A percentile compares a stretch with the other conserved stretches of the same genome.
phyloP scores from a whole-genome alignment of 2,113 vertebrate species.

The Silurus meridionalis region DNA sequence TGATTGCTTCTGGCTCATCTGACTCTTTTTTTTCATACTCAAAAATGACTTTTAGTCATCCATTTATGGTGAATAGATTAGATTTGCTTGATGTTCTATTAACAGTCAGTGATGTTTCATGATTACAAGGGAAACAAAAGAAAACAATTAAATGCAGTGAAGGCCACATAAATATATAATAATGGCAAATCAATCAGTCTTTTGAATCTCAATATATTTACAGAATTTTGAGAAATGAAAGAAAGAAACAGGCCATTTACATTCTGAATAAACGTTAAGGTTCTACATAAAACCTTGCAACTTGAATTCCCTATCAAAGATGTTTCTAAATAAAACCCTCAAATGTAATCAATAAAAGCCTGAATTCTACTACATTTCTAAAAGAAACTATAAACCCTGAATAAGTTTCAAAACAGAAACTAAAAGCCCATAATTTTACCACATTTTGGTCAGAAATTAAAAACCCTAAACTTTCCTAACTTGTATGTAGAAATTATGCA shows the following conservation, averaged over 20 bases:
- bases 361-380: neutral
- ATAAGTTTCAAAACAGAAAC: neutral
- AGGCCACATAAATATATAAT: neutral
- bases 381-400: neutral
- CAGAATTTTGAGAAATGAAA: neutral
- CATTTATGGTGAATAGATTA: neutral
- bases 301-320: neutral
- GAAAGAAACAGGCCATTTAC: neutral
- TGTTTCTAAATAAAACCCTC: neutral
- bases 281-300: neutral
- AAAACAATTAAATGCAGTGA: neutral
- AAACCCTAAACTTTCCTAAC: neutral
- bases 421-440: neutral
- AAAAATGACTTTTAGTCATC: neutral
- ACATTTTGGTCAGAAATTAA: neutral
- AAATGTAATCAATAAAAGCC: neutral
- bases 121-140: neutral
- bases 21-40: neutral
- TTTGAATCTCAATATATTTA: neutral
- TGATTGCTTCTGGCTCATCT: conserved; percentile 55
- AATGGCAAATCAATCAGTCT: neutral
- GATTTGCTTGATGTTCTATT: neutral
- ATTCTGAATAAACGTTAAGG: neutral
- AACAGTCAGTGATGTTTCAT: neutral
- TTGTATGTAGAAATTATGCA: neutral